phyloP scores from a whole-genome alignment of 2,113 vertebrate genomes.

The Nicator chloris region DNA sequence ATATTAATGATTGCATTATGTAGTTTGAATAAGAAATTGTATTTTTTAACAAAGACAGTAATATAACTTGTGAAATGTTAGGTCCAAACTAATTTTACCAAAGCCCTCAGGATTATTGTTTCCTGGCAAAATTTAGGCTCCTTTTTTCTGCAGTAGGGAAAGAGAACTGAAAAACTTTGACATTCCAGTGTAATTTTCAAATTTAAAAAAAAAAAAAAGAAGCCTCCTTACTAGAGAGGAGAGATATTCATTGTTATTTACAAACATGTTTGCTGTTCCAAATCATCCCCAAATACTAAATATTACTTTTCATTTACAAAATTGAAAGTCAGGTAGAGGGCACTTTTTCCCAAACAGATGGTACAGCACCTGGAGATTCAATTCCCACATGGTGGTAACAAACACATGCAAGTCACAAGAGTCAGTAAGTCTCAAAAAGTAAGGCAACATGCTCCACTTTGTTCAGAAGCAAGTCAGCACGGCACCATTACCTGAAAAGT shows the following conservation, averaged over 20 bases:
- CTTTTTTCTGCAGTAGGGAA: not conserved
- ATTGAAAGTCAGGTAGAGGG: not conserved
- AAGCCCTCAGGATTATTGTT: fast-evolving
- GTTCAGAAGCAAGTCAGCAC: not conserved
- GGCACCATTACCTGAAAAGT: not conserved
- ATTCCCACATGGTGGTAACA: not conserved
- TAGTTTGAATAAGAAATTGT: not conserved
- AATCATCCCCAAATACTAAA: not conserved
- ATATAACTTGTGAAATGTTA: not conserved
- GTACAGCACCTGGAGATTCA: not conserved
- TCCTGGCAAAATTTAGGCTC: not conserved
- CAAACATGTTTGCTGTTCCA: not conserved
- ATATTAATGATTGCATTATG: not conserved
- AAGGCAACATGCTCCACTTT: not conserved
- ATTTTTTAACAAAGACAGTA: not conserved
- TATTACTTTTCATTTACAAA: not conserved
- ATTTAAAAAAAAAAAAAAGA: not conserved
- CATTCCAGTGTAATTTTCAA: not conserved
- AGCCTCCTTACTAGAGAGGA: not conserved
- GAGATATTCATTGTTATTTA: not conserved
- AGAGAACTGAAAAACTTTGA: not conserved
- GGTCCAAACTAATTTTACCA: not conserved
- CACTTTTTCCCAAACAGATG: not conserved
- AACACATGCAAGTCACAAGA: not conserved
- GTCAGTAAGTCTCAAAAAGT: not conserved